Base-by-base conservation (phyloP, 2,888 invertebrate genomes). In the Acronicta alni region DNA sequence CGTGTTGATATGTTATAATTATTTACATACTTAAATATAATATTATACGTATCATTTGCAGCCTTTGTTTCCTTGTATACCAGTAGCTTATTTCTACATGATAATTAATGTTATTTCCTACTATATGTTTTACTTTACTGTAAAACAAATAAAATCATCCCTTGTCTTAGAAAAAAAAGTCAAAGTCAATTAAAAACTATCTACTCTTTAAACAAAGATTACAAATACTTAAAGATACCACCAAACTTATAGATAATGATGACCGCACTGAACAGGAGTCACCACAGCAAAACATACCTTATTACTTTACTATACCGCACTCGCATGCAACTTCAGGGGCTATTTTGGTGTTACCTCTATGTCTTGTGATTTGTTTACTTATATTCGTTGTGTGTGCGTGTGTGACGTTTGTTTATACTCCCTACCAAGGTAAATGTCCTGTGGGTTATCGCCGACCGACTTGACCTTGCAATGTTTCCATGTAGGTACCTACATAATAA, bases 401-500 rank as follows among this genome's bases (percentile, higher is more conserved):
- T 4, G n/a, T 58, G 65, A 61, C 57, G 72, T 62, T 32, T 62
- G 67, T 57, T 53, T 49, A 48, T 38, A 43, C 18, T 43, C 47
- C 37, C 26, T 4, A 18, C 26, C 71, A 67, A 75, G 71, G 76
- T 72, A 61, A 32, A 62, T 70, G 76, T 78, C 78, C 78, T 69
- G 67, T 1, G 64, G 78, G 78, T 78, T 78, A 78, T 78, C 78
- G 18, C 18, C 3, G 43, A 0, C 32, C 14, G 52, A 26, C 26
- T 9, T 70, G 67, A 75, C 77, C 77, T 75, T 69, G 67, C 44
- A 46, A 53, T 48, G 47, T 62, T 64, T 67, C 72, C 69, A 72
- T 46, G 60, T 63, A 72, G 44, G 60, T 63, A 35, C 1, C 35
- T n/a, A 35, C 35, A 6, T 35, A 16, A 56, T 72, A 54, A 70